Evolutionary conservation across 2,113 vertebrate species (phyloP), one percentile per base, ranked within the genome.

Genomic region (Malurus melanocephalus): DNA sequence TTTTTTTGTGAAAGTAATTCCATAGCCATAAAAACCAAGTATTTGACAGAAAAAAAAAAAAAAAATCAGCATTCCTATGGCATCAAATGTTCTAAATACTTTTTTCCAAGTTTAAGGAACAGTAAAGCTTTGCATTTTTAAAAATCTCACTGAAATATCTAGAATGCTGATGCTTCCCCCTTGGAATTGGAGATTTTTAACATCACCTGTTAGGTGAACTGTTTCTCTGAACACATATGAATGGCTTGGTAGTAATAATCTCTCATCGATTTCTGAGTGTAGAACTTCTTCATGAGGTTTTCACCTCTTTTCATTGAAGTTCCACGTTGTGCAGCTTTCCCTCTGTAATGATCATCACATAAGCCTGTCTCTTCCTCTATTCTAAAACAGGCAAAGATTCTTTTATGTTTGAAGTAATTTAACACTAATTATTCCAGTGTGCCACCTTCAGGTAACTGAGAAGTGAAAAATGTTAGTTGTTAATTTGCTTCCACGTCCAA

Each of bases 391-490:
- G 23, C 24, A 91, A 56, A 57, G 16, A 53, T 26, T 43, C 40
- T 75, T 38, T 38, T 32, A 49, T 40, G 17, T 60, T 46, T 69
- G 53, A 84, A 92, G 65, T 46, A n/a, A 62, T 72, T 73, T 30
- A 73, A 38, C 60, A 61, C 40, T 76, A 69, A 87, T 81, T 73
- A 93, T 84, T 92, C 64, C 42, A 66, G 46, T 82, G 61, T 91
- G 78, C 78, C 81, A 92, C 59, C 71, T 93, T 90, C 59, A 65
- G 87, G 89, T 80, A 81, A 92, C 43, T 24, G 22, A 69, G 40
- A 76, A 87, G 67, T 69, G 60, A 85, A 53, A 81, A 85, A 51
- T 24, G 21, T 9, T 27, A 60, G 7, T 18, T 82, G 38, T 12
- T 66, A 17, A 62, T 69, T 32, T 77, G 43, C 16, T 79, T 33